phyloP scores from a whole-genome alignment of 1,140 invertebrate genomes.

The Meloidogyne chitwoodi region DNA sequence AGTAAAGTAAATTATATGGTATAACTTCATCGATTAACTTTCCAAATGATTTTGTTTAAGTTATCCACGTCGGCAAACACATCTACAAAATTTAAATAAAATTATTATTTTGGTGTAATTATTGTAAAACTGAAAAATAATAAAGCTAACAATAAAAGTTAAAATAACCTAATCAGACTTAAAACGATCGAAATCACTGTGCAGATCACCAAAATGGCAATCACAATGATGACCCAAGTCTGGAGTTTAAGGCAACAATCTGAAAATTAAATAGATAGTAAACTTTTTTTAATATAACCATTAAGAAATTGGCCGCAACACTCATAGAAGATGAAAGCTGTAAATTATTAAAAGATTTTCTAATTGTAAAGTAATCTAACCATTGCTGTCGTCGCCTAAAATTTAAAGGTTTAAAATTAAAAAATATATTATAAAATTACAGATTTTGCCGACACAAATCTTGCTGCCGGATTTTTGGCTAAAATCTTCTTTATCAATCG shows the following conservation, averaged over 20 bases:
- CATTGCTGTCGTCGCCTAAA: conserved; percentile 12
- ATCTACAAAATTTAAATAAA: not conserved
- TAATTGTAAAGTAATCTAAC: not conserved
- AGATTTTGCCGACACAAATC: conserved; percentile 14
- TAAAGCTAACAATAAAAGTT: too few species aligned
- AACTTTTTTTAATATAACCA: not conserved
- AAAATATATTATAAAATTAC: conserved; percentile 2
- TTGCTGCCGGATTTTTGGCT: conserved; percentile 5
- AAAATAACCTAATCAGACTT: not conserved
- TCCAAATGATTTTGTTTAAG: not conserved
- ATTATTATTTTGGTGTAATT: not conserved
- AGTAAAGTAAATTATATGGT: not conserved
- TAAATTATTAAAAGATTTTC: not conserved
- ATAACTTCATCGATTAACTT: not conserved
- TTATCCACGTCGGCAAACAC: not conserved
- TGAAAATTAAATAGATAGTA: not conserved
- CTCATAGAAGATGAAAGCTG: conserved; percentile 3
- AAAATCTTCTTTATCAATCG: not conserved
- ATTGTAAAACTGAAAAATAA: not conserved
- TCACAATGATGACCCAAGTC: conserved; percentile 1
- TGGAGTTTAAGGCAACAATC: conserved; percentile 15
- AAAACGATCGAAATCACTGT: not conserved
- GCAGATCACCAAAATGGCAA: not conserved
- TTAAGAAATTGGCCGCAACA: conserved; percentile 9
- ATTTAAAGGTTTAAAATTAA: not conserved